Evolutionary conservation across 2,797 vertebrate species (phyloP).

Genomic region (Cheirogaleus major): DNA sequence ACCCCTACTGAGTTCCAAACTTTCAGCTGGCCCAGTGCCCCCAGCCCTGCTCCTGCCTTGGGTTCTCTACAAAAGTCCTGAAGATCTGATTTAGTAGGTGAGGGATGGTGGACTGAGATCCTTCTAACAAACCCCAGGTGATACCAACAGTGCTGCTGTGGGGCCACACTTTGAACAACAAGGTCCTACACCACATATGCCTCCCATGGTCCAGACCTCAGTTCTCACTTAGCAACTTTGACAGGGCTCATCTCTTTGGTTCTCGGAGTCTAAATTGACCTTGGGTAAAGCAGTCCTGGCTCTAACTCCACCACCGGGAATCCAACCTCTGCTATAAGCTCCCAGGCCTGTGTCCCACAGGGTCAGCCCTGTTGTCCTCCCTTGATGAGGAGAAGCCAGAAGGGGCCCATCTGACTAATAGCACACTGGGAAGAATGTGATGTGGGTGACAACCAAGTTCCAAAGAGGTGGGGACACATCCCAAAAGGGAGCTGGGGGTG

Average conservation of each 20-base stretch:
- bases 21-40: not conserved
- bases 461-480: not conserved
- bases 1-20: not conserved
- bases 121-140: not conserved
- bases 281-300: not conserved
- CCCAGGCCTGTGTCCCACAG: not conserved
- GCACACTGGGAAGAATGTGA: not conserved
- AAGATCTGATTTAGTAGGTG: not conserved
- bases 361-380: not conserved
- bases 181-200: not conserved
- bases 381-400: not conserved
- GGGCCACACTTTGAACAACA: not conserved
- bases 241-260: not conserved
- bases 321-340: not conserved
- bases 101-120: not conserved
- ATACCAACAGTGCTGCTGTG: rapidly evolving
- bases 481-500: not conserved
- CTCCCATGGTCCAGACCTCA: not conserved
- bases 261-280: not conserved
- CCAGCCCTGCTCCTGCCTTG: not conserved
- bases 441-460: not conserved
- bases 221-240: not conserved
- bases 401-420: not conserved
- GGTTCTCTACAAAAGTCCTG: not conserved
- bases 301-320: not conserved